Evolutionary conservation across 2,888 invertebrate genomes (phyloP), one percentile per base, ranked within the genome.

Genomic region (Tridacna crocea): DNA sequence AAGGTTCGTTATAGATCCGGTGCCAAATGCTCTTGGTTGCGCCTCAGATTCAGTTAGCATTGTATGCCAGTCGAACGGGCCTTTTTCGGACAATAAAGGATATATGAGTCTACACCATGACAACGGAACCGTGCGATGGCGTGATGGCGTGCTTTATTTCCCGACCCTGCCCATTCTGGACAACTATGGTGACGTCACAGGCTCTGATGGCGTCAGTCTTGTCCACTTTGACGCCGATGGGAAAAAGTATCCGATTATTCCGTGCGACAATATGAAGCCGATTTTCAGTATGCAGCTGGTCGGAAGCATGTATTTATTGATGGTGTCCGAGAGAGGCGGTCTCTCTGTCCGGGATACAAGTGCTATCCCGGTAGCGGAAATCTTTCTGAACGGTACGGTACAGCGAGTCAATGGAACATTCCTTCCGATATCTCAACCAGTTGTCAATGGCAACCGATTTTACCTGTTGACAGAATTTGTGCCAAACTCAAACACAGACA

Each of bases 81-180:
- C 76, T 0, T 84, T 81, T 70, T 75, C 65, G 15, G 75, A 79
- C 61, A 76, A 89, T 73, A 92, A 87, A 22, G 91, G 91, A 2
- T 92, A 90, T 73, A 88, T 88, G 19, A 82, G 88, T 60, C 72
- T 91, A 15, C 82, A 85, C 55, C 82, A 79, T 0, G 75, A 72
- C 12, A 89, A 79, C 19, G 91, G 91, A 19, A 87, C 82, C 0
- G 51, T 86, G 10, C 24, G 75, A 36, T 92, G 91, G 91, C 82
- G 86, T 15, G 87, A 87, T 27, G 77, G 70, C 12, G 81, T 87
- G 22, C 83, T 91, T 26, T 73, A 80, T 11, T 75, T 79, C 17
- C 91, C 92, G 0, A 84, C 89, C 3, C 84, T 92, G 11, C 91
- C 92, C 0, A 75, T 92, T 15, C 84, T 92, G 82, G 90, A 91